These are phyloP conservation scores for Abscondita cerata DNA, from an alignment of 2,888 invertebrate species.

Conservation along the genomic window DNA sequence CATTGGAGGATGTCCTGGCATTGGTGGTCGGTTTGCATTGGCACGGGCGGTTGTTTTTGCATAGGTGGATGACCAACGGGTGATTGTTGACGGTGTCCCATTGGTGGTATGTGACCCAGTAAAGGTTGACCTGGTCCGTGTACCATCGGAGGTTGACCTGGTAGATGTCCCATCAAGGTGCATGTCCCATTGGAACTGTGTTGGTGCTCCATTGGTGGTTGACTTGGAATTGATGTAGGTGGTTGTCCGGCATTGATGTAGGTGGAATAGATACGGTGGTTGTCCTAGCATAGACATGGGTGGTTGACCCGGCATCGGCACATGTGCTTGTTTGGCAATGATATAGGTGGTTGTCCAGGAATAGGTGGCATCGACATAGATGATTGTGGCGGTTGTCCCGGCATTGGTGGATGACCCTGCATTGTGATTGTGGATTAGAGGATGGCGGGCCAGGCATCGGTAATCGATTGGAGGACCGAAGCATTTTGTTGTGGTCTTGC, in stretches of 20 bases:
- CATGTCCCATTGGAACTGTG: background rate
- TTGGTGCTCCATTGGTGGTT: slow-evolving; percentile 2
- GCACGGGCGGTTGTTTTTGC: slow-evolving; percentile 19
- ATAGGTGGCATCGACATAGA: slow-evolving; percentile 16
- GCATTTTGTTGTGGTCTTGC: slow-evolving; percentile 1
- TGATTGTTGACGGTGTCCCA: slow-evolving; percentile 45
- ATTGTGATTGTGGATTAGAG: too few species aligned
- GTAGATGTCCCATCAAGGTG: slow-evolving; percentile 32
- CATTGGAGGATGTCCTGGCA: too few species aligned
- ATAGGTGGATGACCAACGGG: too few species aligned
- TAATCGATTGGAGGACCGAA: slow-evolving; percentile 7
- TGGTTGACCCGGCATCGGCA: background rate
- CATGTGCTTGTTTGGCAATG: background rate
- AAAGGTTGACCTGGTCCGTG: too few species aligned
- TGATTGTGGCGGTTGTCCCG: too few species aligned
- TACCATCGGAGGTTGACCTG: slow-evolving; percentile 28
- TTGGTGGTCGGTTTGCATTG: too few species aligned
- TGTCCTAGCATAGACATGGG: slow-evolving; percentile 1
- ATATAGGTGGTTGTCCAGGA: background rate
- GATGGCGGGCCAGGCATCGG: too few species aligned
- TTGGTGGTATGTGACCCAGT: slow-evolving; percentile 23
- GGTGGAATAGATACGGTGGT: background rate
- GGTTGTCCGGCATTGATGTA: too few species aligned
- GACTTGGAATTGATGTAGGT: background rate
- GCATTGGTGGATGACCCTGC: slow-evolving; percentile 10